Percentiles rank a stretch among this genome's conserved stretches.
phyloP scores from a whole-genome alignment of 2,797 vertebrate species.

The Lagodon rhomboides region DNA sequence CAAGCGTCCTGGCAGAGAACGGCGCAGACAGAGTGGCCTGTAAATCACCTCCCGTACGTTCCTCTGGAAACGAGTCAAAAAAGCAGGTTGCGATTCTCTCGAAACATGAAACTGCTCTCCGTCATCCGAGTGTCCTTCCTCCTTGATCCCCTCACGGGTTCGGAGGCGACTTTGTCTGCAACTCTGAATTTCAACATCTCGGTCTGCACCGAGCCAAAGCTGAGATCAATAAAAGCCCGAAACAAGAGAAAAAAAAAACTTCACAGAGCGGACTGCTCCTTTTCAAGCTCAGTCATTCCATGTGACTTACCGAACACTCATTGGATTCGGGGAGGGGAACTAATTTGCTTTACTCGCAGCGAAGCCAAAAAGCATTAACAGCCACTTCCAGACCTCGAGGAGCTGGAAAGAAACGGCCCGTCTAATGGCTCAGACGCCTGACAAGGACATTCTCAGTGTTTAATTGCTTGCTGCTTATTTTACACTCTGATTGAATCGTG shows the following conservation, averaged over 20 bases:
- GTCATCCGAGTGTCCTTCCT: background rate
- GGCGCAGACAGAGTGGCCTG: background rate
- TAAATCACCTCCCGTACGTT: conserved; percentile 15
- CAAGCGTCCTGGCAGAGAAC: conserved; percentile 11
- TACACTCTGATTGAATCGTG: background rate
- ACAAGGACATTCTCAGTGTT: background rate
- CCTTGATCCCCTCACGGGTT: background rate
- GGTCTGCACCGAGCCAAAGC: background rate
- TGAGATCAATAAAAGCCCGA: conserved; percentile 1
- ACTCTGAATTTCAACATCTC: conserved; percentile 1
- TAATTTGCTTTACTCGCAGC: background rate
- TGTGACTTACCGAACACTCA: background rate
- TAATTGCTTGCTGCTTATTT: background rate
- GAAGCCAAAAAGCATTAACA: conserved; percentile 12
- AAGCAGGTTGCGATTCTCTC: conserved; percentile 21
- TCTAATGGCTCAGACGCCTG: background rate
- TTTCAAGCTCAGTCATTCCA: conserved; percentile 12
- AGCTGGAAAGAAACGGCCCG: background rate
- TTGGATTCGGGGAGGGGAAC: background rate
- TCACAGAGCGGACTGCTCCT: background rate
- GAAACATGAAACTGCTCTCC: conserved; percentile 13
- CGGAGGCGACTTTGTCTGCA: conserved; percentile 4
- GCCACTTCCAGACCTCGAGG: background rate
- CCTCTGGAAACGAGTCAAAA: background rate
- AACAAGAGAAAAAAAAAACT: background rate